These are phyloP conservation scores for Pollachius pollachius DNA, from an alignment of 2,113 vertebrate species.

Conservation along the genomic window DNA sequence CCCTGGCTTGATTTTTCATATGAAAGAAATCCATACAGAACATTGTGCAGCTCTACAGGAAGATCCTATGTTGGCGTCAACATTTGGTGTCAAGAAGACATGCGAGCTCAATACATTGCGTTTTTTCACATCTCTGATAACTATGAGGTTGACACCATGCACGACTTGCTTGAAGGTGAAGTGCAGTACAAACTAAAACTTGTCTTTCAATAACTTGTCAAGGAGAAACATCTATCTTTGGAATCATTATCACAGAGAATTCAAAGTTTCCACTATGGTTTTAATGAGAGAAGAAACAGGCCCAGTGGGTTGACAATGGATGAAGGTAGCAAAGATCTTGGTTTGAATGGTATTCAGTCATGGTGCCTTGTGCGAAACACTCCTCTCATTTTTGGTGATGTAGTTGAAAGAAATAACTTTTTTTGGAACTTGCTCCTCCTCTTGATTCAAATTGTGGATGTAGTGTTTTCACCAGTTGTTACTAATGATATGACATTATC, in stretches of 20 bases:
- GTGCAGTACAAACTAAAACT: neutral
- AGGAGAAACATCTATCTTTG: slow-evolving; percentile 9
- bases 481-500: slow-evolving; percentile 1
- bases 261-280: slow-evolving; percentile 25
- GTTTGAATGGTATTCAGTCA: slow-evolving; percentile 10
- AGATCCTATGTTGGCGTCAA: too few relatives aligned
- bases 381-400: slow-evolving; percentile 18
- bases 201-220: slow-evolving; percentile 18
- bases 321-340: slow-evolving; percentile 14
- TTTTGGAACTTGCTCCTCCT: neutral
- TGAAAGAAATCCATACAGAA: neutral
- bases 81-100: too few relatives aligned
- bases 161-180: neutral
- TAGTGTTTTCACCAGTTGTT: slow-evolving; percentile 3
- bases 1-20: neutral
- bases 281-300: slow-evolving; percentile 16
- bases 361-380: slow-evolving; percentile 7
- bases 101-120: too few relatives aligned
- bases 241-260: neutral
- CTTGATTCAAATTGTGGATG: slow-evolving; percentile 1
- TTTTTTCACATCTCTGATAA: too few relatives aligned
- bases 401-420: slow-evolving; percentile 6
- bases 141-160: too few relatives aligned
- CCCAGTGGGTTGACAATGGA: slow-evolving; percentile 24
- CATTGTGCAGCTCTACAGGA: too few relatives aligned